Percentiles rank a stretch among this genome's conserved stretches.
Evolutionary conservation across 2,888 invertebrate species (phyloP).

Genomic region (Oconnorella tubifera): DNA sequence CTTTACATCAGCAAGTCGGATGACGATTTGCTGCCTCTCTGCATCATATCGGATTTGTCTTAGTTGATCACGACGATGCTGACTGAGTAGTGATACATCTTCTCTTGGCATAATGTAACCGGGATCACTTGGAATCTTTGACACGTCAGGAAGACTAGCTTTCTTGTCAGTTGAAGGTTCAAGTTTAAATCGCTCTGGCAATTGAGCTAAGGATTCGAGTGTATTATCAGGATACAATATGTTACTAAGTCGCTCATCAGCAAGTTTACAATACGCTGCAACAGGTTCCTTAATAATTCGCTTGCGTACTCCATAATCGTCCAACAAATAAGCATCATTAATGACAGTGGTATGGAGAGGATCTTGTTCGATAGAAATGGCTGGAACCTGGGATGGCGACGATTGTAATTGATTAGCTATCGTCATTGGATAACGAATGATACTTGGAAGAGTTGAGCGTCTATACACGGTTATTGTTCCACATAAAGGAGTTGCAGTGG

Average conservation of each 20-base stretch:
- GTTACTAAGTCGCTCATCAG: neutral
- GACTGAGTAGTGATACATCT: constrained; percentile 89
- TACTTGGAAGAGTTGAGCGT: constrained; percentile 12
- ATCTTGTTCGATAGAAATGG: neutral
- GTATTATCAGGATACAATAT: neutral
- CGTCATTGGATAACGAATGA: constrained; percentile 3
- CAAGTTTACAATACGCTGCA: neutral
- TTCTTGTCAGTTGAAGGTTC: constrained; percentile 6
- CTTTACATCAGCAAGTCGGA: constrained; percentile 53
- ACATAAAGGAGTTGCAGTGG: neutral
- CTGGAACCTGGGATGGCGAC: neutral
- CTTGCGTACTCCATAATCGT: neutral
- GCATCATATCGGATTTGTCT: constrained; percentile 74
- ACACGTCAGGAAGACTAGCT: constrained; percentile 78
- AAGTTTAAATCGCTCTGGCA: constrained; percentile 6
- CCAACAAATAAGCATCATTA: neutral
- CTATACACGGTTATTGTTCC: neutral
- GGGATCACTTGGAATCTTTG: constrained; percentile 75
- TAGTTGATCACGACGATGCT: constrained; percentile 88
- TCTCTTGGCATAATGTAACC: constrained; percentile 93
- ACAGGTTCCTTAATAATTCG: neutral
- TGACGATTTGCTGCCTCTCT: constrained; percentile 51
- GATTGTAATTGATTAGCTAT: neutral
- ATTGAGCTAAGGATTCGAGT: neutral
- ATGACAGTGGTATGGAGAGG: neutral